Evolutionary conservation across 2,113 vertebrate genomes (phyloP).

Genomic region (Apteryx mantelli): DNA sequence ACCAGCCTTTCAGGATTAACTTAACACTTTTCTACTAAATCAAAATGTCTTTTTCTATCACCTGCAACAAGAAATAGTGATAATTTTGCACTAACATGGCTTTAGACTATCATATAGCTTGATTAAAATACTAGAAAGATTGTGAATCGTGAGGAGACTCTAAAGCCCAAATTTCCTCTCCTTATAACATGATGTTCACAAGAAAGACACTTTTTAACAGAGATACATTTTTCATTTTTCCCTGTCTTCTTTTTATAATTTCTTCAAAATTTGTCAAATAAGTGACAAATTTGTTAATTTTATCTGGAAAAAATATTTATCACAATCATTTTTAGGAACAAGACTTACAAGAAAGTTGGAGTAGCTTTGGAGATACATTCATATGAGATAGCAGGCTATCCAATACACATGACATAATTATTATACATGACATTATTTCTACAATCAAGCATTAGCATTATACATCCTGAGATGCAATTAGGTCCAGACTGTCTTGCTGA

Average conservation of each 20-base stretch:
- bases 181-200: neutral
- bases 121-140: neutral
- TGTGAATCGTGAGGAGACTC: neutral
- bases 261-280: neutral
- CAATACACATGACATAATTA: constrained; percentile 5
- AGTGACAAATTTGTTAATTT: neutral
- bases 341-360: neutral
- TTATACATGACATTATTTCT: neutral
- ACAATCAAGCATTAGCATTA: constrained; percentile 4
- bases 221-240: neutral
- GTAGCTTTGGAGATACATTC: neutral
- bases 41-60: neutral
- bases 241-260: neutral
- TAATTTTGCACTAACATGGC: neutral
- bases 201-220: neutral
- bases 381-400: neutral
- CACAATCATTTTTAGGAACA: neutral
- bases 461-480: constrained; percentile 35
- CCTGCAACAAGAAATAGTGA: neutral
- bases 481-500: constrained; percentile 1
- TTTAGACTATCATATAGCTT: neutral
- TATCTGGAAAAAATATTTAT: neutral
- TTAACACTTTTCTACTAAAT: neutral
- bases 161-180: neutral
- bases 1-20: neutral